Conservation (phyloP, 1,140 invertebrate species). For the Subanguina moxae region DNA sequence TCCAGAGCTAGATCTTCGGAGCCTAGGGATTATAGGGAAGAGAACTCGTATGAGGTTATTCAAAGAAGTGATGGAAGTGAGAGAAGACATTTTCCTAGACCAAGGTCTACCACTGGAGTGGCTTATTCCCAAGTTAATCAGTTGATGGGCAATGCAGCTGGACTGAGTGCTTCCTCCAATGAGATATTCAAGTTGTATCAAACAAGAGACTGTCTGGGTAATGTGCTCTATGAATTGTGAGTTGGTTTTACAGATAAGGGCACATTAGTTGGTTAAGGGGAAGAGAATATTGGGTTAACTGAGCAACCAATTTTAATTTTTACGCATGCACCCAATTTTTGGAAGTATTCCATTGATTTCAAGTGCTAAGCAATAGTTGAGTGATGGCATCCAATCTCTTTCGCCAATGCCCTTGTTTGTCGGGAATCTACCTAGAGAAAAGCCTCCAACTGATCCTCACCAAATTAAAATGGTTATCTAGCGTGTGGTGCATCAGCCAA, state of each 20-base stretch:
- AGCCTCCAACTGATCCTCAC: too few species aligned
- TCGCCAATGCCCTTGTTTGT: too few species aligned
- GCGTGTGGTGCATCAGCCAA: too few species aligned
- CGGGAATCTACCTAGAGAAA: too few species aligned
- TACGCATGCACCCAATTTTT: too few species aligned
- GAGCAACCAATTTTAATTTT: too few species aligned
- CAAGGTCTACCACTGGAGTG: background rate
- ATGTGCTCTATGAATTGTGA: conserved; percentile 31
- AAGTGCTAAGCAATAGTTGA: too few species aligned
- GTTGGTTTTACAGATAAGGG: background rate
- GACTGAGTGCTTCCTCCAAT: conserved; percentile 23
- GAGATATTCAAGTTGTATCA: conserved; percentile 34
- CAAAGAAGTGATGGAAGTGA: background rate
- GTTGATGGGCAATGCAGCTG: background rate
- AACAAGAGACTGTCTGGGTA: conserved; percentile 34
- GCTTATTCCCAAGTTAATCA: background rate
- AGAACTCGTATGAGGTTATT: background rate
- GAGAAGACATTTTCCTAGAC: background rate
- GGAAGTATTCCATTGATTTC: too few species aligned
- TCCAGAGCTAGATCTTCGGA: background rate
- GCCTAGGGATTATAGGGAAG: background rate
- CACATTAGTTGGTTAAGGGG: too few species aligned
- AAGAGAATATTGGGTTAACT: too few species aligned
- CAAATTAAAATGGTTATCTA: too few species aligned
- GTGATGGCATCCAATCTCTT: too few species aligned